Evolutionary conservation across 2,888 invertebrate genomes (phyloP), one percentile per base, ranked within the genome.

Genomic region (Myathropa florea): DNA sequence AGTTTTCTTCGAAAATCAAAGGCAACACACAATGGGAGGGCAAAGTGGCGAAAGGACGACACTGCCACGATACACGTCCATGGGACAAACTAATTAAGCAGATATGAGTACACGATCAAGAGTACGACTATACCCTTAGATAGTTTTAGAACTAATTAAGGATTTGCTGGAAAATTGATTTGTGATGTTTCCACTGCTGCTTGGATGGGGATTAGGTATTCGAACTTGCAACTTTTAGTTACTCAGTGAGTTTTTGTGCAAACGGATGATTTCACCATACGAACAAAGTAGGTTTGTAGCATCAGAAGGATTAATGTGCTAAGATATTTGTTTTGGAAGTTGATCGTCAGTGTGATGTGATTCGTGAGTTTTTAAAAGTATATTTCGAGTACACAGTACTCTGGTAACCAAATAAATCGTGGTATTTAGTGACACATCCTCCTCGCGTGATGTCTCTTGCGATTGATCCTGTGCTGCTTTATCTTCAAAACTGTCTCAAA

Each of bases 211-310:
- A 76, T 71, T 65, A 64, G 33, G 67, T 65, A 67, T 46, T 18
- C 18, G 64, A 33, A 9, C 72, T 61, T 55, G 73, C 23, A 24
- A 36, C 33, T 30, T 60, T 86, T 67, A 86, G 86, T 86, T 75
- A 57, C 75, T 71, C 71, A 65, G 70, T 73, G 39, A 57, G 71
- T 71, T 79, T 71, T 79, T 86, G 82, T 75, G 83, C 60, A 79
- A 75, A 61, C 86, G 82, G 86, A 86, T 86, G 86, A 83, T 75
- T 86, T 60, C 70, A 36, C 57, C 75, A n/a, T 28, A 75, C 55
- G 75, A 67, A 65, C 75, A 65, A 3, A 70, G 86, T 77, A 78
- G 78, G 82, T 81, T 61, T 28, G n/a, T 1, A 0, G 46, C 23
- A 26, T 28, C 6, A 4, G n/a, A 9, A 12, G 12, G 28, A 21